phyloP scores from a whole-genome alignment of 1,140 invertebrate genomes.

The Drosophila punjabiensis region DNA sequence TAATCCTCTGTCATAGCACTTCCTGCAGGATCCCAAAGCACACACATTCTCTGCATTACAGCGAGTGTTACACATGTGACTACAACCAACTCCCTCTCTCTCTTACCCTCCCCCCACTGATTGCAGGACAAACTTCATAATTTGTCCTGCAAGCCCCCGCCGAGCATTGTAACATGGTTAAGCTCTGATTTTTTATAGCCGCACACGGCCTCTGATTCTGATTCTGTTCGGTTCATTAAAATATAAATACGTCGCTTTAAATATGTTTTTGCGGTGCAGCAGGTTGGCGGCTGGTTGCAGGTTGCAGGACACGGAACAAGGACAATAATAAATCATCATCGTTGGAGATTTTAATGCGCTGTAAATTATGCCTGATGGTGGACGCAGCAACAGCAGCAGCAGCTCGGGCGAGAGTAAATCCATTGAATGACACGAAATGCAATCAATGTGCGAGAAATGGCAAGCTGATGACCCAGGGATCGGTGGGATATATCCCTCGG shows the following conservation, averaged over 20 bases:
- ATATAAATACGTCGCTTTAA: conserved; percentile 69
- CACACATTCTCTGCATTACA: conserved; percentile 4
- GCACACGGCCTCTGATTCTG: conserved; percentile 12
- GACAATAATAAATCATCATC: conserved; percentile 79
- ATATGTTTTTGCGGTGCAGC: conserved; percentile 68
- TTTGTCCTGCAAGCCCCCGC: conserved; percentile 27
- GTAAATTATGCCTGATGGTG: conserved; percentile 73
- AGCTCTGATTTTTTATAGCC: conserved; percentile 54
- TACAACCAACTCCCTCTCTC: not conserved
- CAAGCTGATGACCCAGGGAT: conserved; percentile 34
- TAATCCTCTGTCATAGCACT: conserved; percentile 30
- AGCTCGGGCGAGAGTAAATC: conserved; percentile 30
- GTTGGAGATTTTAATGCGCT: conserved; percentile 66
- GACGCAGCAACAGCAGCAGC: conserved; percentile 7
- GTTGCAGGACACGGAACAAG: conserved; percentile 29
- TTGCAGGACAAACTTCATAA: conserved; percentile 46
- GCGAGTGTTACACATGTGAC: not conserved
- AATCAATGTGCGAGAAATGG: conserved; percentile 49
- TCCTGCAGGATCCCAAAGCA: conserved; percentile 9
- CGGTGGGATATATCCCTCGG: conserved; percentile 17
- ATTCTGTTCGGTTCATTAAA: conserved; percentile 68
- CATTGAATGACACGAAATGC: conserved; percentile 58
- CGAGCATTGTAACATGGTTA: conserved; percentile 56
- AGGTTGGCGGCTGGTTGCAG: conserved; percentile 14
- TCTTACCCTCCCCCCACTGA: not conserved